Conservation (phyloP, 2,888 invertebrate genomes). For the Crocallis elinguaria region DNA sequence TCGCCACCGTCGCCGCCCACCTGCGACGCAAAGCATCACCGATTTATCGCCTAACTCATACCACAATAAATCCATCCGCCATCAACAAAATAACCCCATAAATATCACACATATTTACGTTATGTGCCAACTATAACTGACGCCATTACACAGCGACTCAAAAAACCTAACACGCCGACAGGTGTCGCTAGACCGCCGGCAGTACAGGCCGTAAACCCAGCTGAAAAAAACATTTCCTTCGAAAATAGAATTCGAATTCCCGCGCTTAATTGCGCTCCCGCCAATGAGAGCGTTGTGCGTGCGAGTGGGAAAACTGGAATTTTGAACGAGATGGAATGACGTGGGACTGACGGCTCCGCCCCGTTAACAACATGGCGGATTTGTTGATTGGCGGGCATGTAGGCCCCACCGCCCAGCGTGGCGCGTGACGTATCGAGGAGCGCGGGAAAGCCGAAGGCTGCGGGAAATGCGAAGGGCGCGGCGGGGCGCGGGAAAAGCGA, state of each 20-base stretch:
- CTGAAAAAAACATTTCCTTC: conserved; percentile 82
- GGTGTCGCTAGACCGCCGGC: conserved; percentile 61
- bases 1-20: conserved; percentile 64
- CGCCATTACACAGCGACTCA: conserved; percentile 50
- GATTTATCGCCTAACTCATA: conserved; percentile 69
- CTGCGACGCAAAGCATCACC: conserved; percentile 47
- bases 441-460: conserved; percentile 69
- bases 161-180: conserved; percentile 46
- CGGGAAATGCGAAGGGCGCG: conserved; percentile 59
- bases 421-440: conserved; percentile 57
- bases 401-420: conserved; percentile 61
- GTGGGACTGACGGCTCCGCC: conserved; percentile 78
- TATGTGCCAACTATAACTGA: conserved; percentile 55
- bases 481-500: conserved; percentile 51
- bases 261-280: conserved; percentile 81
- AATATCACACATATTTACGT: conserved; percentile 73
- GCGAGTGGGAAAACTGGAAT: conserved; percentile 61
- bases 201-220: conserved; percentile 63
- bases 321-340: conserved; percentile 59
- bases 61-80: conserved; percentile 76
- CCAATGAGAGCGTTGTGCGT: conserved; percentile 74
- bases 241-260: conserved; percentile 83
- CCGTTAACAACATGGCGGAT: conserved; percentile 87
- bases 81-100: conserved; percentile 67
- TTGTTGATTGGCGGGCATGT: conserved; percentile 84